Evolutionary conservation across 2,797 vertebrate genomes (phyloP).

Genomic region (Pterois miles): DNA sequence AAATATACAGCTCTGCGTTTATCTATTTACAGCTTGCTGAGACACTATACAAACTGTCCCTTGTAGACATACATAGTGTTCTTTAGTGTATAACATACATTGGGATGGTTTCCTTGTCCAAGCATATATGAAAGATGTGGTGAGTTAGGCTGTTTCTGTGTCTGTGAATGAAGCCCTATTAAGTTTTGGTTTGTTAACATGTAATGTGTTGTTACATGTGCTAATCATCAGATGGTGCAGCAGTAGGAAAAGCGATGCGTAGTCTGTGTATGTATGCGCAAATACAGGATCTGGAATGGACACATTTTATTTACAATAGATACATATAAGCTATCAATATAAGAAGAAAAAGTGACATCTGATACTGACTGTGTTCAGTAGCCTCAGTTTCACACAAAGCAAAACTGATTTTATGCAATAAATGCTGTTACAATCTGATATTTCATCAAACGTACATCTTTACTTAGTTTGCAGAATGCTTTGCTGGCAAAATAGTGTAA

Average conservation of each 20-base stretch:
- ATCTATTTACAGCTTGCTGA: conserved; percentile 72
- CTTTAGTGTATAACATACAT: conserved; percentile 61
- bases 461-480: conserved; percentile 45
- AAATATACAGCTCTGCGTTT: conserved; percentile 74
- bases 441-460: conserved; percentile 51
- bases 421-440: conserved; percentile 56
- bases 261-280: conserved; percentile 15
- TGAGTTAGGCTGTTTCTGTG: conserved; percentile 44
- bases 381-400: conserved; percentile 47
- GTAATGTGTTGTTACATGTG: conserved; percentile 58
- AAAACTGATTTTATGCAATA: conserved; percentile 45
- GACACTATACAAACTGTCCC: conserved; percentile 54
- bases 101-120: conserved; percentile 61
- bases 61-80: conserved; percentile 52
- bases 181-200: conserved; percentile 56
- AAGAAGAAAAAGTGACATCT: conserved; percentile 72
- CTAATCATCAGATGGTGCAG: conserved; percentile 57
- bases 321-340: conserved; percentile 61
- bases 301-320: conserved; percentile 62
- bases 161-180: conserved; percentile 67
- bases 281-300: conserved; percentile 56
- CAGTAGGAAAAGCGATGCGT: conserved; percentile 46
- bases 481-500: conserved; percentile 61
- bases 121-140: conserved; percentile 57
- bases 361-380: conserved; percentile 52